Evolutionary conservation across 2,797 vertebrate species (phyloP), one percentile per base, ranked within the genome.

Genomic region (Chelmon rostratus): DNA sequence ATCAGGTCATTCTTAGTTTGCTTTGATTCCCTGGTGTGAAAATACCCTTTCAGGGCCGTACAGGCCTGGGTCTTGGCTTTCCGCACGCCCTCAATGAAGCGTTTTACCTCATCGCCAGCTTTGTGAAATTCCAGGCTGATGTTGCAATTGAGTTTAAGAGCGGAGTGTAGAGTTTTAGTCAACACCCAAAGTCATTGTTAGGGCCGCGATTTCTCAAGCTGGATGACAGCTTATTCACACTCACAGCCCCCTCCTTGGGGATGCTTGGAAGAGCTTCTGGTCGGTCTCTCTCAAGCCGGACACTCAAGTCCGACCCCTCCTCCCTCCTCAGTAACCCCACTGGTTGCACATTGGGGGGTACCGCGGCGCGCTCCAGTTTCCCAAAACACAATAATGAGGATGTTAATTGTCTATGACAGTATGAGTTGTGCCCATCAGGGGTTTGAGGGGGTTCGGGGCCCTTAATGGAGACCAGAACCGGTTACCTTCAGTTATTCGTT

Each of bases 361-460:
- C 79, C 52, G 16, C 78, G 78, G 81, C 44, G 67, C n/a, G 92
- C 83, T 91, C 90, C 85, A 88, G 77, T 94, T 95, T 93, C 84
- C 84, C 86, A 86, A 91, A 95, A 90, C 78, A 88, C 65, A 23
- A 58, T 94, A 96, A 96, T 92, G 95, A 96, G 93, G 95, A 96
- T 90, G 86, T 87, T 96, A 95, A 97, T 92, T 92, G 90, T 64
- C 89, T 86, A 83, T 93, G 95, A 95, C 95, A 97, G 92, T 82
- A 62, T 74, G 75, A 92, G 90, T 87, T 86, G 88, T 92, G 86
- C 88, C 84, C 94, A 92, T 87, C 86, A 69, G 94, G 91, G 86
- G 73, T 63, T 88, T 66, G 59, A 6, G 46, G 71, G 85, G 79
- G 73, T 86, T 78, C 19, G 33, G 76, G 66, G 61, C 67, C 91